Evolutionary conservation across 1,140 invertebrate species (phyloP), one percentile per base, ranked within the genome.

Genomic region (Drosophila yakuba): DNA sequence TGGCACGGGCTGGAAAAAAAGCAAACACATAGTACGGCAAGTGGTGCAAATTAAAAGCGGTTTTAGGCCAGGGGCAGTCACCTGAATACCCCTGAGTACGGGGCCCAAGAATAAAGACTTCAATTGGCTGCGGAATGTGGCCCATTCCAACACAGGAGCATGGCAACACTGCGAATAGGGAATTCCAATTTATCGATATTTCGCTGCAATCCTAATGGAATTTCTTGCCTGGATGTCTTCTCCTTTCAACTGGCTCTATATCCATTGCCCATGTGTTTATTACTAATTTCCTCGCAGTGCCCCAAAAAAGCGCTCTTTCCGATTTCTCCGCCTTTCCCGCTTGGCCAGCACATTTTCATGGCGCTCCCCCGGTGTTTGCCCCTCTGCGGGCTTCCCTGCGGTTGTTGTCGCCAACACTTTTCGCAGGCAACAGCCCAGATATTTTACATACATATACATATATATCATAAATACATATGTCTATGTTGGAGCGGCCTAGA

Each of bases 341-440:
- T 12, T 14, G 3, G 11, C 38, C 38, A 14, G 38, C 66, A 45
- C 48, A 67, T 67, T 55, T 55, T 66, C 60, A 44, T 36, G n/a
- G 23, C 32, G 20, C 39, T 50, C 50, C 39, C 15, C 17, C 25
- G 32, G 32, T 20, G 66, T 11, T 60, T 60, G 17, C 35, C 67
- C 43, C 10, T 25, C 23, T 35, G 35, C 11, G 36, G 28, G 15
- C 28, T 45, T 32, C 56, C 56, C 56, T 32, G 50, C 39, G 39
- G 58, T 62, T 74, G 58, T 62, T 74, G 39, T 62, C 51, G 51
- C 23, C 52, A 74, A 58, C 73, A 75, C 73, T 74, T 75, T 68
- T 67, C 64, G 60, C 64, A 60, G 60, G 47, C 60, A 68, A 32
- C 45, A 51, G 35, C 15, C 36, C 36, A 14, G 12, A 28, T 43